phyloP scores from a whole-genome alignment of 2,888 invertebrate genomes.

The Torymus auratus region DNA sequence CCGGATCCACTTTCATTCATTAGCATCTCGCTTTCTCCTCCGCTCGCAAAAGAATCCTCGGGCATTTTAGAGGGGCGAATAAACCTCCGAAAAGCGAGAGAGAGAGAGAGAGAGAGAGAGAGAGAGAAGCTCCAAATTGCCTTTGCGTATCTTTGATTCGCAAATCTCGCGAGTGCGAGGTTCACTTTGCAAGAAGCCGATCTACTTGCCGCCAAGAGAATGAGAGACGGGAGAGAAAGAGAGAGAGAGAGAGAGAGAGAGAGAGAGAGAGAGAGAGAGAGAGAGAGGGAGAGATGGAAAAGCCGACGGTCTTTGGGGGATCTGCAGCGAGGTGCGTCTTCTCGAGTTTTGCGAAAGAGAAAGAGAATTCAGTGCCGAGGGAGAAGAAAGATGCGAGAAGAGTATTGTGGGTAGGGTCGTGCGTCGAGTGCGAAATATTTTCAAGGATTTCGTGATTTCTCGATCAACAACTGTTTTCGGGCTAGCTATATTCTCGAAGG shows the following conservation, averaged over 20 bases:
- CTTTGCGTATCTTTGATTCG: constrained; percentile 42
- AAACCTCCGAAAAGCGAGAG: constrained; percentile 3
- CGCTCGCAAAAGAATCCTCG: constrained; percentile 18
- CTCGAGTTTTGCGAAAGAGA: no score
- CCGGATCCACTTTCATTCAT: constrained; percentile 25
- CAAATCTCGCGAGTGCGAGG: constrained; percentile 29
- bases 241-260: no score
- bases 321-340: neutral
- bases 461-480: no score
- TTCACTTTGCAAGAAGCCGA: constrained; percentile 16
- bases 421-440: neutral
- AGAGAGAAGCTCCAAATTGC: constrained; percentile 16
- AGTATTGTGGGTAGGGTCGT: neutral
- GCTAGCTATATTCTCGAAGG: no score
- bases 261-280: no score
- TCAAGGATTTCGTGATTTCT: neutral
- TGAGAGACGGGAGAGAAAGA: no score
- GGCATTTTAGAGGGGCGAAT: constrained; percentile 4
- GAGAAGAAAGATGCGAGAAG: no score
- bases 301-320: constrained; percentile 37
- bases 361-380: no score
- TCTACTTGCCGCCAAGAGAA: constrained; percentile 15
- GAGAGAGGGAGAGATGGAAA: neutral
- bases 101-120: neutral
- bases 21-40: constrained; percentile 1